phyloP scores from a whole-genome alignment of 2,113 vertebrate species.

The Nothocercus nigrocapillus region DNA sequence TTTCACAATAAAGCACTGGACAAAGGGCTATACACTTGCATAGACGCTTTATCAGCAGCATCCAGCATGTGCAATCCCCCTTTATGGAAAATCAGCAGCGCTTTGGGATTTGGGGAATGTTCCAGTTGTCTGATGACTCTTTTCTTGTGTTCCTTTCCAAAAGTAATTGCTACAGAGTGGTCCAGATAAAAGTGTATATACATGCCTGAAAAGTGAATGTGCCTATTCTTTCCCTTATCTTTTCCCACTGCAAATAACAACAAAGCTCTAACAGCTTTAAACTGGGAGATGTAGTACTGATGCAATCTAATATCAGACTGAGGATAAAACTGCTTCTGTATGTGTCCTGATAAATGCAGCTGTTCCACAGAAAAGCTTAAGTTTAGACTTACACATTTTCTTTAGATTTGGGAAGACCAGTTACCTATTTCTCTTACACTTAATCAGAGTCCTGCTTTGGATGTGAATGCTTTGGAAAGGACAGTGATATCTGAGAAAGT shows the following conservation, averaged over 20 bases:
- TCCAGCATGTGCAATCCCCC: background rate
- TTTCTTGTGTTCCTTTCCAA: background rate
- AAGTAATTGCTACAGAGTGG: background rate
- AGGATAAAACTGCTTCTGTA: constrained; percentile 3
- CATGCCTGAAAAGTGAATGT: background rate
- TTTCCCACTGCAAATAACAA: constrained; percentile 23
- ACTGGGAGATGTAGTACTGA: constrained; percentile 1
- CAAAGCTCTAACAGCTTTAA: background rate
- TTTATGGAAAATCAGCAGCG: background rate
- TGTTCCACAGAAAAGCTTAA: background rate
- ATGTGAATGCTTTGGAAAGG: background rate
- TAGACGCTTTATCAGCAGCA: constrained; percentile 41
- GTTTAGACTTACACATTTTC: background rate
- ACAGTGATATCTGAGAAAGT: background rate
- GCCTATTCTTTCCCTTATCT: background rate
- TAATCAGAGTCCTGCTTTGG: background rate
- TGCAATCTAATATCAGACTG: background rate
- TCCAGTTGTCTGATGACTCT: background rate
- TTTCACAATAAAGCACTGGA: constrained; percentile 4
- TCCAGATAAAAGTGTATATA: background rate
- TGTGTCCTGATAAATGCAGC: background rate
- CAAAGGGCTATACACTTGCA: constrained; percentile 27
- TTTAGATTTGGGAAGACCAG: background rate
- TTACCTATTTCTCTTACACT: background rate
- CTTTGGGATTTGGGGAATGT: background rate